phyloP scores from a whole-genome alignment of 2,888 invertebrate genomes.

The Alsophila aescularia region DNA sequence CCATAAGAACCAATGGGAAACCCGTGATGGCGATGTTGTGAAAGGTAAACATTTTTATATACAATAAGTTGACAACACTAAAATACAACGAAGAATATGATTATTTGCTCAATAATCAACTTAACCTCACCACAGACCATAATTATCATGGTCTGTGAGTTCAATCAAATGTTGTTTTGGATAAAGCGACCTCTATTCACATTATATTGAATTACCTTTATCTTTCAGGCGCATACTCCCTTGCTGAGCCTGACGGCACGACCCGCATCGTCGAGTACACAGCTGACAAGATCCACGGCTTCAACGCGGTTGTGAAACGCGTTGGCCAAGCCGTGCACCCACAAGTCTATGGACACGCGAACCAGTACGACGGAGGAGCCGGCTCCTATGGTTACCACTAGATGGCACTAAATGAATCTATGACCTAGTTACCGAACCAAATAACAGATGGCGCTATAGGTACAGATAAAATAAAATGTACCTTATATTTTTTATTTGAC shows the following conservation, averaged over 20 bases:
- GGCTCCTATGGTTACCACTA: slow-evolving; percentile 70
- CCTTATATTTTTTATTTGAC: slow-evolving; percentile 24
- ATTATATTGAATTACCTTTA: slow-evolving; percentile 3
- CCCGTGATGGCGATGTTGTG: slow-evolving; percentile 85
- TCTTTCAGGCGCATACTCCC: slow-evolving; percentile 74
- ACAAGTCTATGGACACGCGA: slow-evolving; percentile 63
- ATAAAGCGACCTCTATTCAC: slow-evolving; percentile 17
- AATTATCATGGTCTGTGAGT: too few relatives aligned
- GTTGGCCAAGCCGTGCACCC: slow-evolving; percentile 78
- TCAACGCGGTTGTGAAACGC: slow-evolving; percentile 80
- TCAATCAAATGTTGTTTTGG: neutral
- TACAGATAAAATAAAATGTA: slow-evolving; percentile 16
- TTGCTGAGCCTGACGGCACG: slow-evolving; percentile 79
- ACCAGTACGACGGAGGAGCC: slow-evolving; percentile 51
- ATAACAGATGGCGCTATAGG: slow-evolving; percentile 55
- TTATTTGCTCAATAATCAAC: too few relatives aligned
- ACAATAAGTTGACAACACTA: too few relatives aligned
- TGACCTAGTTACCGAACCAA: slow-evolving; percentile 36
- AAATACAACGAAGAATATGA: too few relatives aligned
- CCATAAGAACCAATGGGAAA: slow-evolving; percentile 85
- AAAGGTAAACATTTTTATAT: slow-evolving; percentile 63
- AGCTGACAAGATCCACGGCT: slow-evolving; percentile 78
- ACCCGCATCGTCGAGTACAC: slow-evolving; percentile 81
- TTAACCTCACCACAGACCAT: too few relatives aligned
- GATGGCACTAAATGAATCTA: slow-evolving; percentile 51